Conservation (phyloP, 2,797 vertebrate species). For the Balearica regulorum region DNA sequence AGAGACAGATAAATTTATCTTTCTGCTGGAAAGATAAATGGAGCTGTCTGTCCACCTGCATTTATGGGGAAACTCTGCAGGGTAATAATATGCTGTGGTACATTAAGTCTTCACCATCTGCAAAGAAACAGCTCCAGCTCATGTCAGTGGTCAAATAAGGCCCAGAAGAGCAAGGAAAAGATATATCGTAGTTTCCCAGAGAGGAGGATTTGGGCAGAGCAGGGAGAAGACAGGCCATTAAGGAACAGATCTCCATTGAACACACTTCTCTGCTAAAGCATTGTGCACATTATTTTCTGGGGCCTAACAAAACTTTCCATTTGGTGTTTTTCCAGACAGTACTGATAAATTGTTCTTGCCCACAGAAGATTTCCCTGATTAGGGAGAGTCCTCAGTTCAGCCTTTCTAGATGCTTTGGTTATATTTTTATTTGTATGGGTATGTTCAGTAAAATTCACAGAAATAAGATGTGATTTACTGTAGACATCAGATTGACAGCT, state of each 20-base stretch:
- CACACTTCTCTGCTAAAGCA: neutral
- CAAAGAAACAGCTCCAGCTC: neutral
- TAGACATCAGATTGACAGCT: neutral
- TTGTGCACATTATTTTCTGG: neutral
- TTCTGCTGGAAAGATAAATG: neutral
- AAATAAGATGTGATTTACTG: neutral
- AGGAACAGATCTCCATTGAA: neutral
- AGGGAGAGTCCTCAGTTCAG: neutral
- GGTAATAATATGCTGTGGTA: neutral
- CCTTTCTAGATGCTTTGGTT: neutral
- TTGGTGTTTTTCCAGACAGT: neutral
- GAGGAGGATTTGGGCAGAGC: neutral
- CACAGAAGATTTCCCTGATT: neutral
- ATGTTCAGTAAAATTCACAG: neutral
- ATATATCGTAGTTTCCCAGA: neutral
- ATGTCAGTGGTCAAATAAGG: neutral
- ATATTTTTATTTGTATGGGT: neutral
- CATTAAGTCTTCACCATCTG: neutral
- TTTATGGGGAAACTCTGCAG: neutral
- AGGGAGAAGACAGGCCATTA: neutral
- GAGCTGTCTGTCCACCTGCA: neutral
- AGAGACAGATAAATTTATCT: neutral
- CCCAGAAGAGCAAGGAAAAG: neutral
- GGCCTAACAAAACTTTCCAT: neutral
- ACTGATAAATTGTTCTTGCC: neutral